phyloP scores from a whole-genome alignment of 2,888 invertebrate species.

The Leucania comma region DNA sequence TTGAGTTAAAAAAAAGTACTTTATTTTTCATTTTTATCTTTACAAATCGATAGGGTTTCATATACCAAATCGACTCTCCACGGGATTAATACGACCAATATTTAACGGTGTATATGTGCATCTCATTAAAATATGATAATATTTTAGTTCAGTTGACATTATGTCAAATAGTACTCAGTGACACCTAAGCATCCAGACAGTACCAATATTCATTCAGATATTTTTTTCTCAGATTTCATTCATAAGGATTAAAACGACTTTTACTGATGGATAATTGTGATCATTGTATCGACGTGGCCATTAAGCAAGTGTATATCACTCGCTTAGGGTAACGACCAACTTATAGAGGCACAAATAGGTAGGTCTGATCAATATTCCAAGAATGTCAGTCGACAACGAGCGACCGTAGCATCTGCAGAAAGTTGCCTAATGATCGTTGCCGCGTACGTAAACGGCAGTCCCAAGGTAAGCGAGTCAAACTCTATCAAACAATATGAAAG shows the following conservation, averaged over 20 bases:
- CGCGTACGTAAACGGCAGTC: constrained; percentile 54
- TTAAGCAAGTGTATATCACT: constrained; percentile 44
- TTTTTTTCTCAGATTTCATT: constrained; percentile 40
- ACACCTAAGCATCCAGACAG: not conserved
- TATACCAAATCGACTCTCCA: too few relatives aligned
- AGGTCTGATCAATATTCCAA: constrained; percentile 47
- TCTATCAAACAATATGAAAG: constrained; percentile 68
- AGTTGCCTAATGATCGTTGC: constrained; percentile 63
- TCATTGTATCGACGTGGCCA: constrained; percentile 28
- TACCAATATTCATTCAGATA: constrained; percentile 47
- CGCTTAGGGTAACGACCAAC: constrained; percentile 41
- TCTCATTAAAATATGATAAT: not conserved
- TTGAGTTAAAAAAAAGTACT: too few relatives aligned
- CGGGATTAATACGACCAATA: too few relatives aligned
- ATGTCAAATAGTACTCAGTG: not conserved
- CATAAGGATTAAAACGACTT: constrained; percentile 31
- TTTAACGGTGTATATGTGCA: too few relatives aligned
- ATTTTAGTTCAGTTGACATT: not conserved
- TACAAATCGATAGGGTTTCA: too few relatives aligned
- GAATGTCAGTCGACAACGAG: constrained; percentile 39
- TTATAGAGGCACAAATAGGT: constrained; percentile 19
- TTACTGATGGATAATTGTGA: constrained; percentile 22
- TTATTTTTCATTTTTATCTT: too few relatives aligned
- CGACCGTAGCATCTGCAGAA: constrained; percentile 44
- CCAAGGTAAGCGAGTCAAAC: constrained; percentile 57